A percentile compares a stretch with the other conserved stretches of the same genome.
Conservation (phyloP, 1,140 invertebrate genomes). For the Hylyphantes graminicola region DNA sequence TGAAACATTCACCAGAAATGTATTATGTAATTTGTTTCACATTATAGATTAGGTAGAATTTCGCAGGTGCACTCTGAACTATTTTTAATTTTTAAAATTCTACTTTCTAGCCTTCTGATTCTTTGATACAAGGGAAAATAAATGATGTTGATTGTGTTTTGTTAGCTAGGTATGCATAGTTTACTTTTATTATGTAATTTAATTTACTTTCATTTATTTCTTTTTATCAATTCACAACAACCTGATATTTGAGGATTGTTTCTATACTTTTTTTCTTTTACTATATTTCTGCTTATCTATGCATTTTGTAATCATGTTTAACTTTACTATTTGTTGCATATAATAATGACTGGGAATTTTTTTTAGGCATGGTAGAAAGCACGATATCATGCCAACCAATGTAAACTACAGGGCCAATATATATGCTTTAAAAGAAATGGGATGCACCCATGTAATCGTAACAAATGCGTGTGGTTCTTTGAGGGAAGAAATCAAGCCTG, state of each 20-base stretch:
- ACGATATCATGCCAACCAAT: slow-evolving; percentile 81
- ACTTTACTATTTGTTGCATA: not conserved
- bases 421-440: slow-evolving; percentile 87
- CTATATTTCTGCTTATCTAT: not conserved
- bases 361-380: slow-evolving; percentile 86
- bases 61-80: no score
- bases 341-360: slow-evolving; percentile 10
- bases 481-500: slow-evolving; percentile 85
- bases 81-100: no score
- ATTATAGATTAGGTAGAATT: no score
- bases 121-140: slow-evolving; percentile 82
- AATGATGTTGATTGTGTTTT: slow-evolving; percentile 82
- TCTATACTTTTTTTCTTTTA: not conserved
- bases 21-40: no score
- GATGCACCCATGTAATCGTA: slow-evolving; percentile 92
- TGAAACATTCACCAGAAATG: no score
- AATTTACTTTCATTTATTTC: no score
- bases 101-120: slow-evolving; percentile 79
- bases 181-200: slow-evolving; percentile 16
- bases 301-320: not conserved
- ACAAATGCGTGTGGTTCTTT: slow-evolving; percentile 94
- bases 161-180: slow-evolving; percentile 75
- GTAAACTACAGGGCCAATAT: slow-evolving; percentile 98
- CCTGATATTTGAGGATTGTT: not conserved
- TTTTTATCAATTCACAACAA: not conserved